Evolutionary conservation across 2,888 invertebrate genomes (phyloP), one percentile per base, ranked within the genome.

Genomic region (Subacronicta megacephala): DNA sequence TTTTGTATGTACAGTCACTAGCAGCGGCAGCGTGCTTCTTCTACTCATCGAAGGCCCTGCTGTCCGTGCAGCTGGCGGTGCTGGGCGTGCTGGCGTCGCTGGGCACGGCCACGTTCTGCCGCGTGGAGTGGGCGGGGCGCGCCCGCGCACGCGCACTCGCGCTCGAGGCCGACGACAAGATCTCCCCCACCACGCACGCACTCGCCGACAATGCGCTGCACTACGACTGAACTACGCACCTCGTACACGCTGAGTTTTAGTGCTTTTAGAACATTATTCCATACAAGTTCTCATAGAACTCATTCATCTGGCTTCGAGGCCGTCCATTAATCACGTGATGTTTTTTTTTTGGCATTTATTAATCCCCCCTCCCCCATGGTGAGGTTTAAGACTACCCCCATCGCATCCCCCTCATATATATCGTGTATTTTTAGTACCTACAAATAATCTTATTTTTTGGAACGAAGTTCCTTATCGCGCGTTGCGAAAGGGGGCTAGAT

Each of bases 11-110:
- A 0, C 94, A 98, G 96, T 98, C 98, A 0, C 95, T 98, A 42
- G 98, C 98, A 1, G 97, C 98, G 6, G 98, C 98, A 0, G 92
- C 96, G 2, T 97, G 97, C 65, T 98, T 98, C 94, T 96, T 97
- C 88, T 98, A 98, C 89, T 97, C 97, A 16, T 96, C 96, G 7
- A 93, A 95, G 50, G 88, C 97, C 1, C 95, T 96, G 0, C 95
- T 98, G 0, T 95, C 97, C 33, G 94, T 95, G 10, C 98, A 98
- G 82, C 88, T 98, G 52, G 94, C 93, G 0, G 96, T 98, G 36
- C 90, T 98, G 10, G 94, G 96, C 2, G 90, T 96, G 0, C 94
- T 96, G n/a, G 96, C 96, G 0, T 95, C 97, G 0, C 74, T 97
- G 7, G 98, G 98, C 44, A 97, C 98, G 0, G 90, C 95, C 0